Evolutionary conservation across 2,113 vertebrate genomes (phyloP), one percentile per base, ranked within the genome.

Genomic region (Sebastes fasciatus): DNA sequence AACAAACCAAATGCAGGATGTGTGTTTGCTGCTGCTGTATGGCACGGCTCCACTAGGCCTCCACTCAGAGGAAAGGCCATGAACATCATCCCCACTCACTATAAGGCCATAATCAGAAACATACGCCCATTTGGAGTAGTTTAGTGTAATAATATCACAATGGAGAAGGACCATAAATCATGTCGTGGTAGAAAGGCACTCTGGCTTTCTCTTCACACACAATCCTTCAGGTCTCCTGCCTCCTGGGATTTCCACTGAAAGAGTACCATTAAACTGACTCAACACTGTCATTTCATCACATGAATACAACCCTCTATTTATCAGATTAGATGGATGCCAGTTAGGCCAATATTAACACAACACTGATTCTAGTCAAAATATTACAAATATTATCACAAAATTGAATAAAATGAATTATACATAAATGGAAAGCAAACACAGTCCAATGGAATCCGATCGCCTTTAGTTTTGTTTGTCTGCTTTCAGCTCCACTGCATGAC

Each of bases 71-170:
- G 77, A 88, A 82, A 88, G 66, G 68, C 80, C 64, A 67, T 82
- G 93, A 86, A 90, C 84, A 94, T 94, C 92, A 93, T 88, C 83
- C 63, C 82, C 74, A 85, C 77, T 93, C 83, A 80, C 85, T 88
- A 34, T 34, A 34, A 86, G 68, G 77, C 88, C 82, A 84, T 92
- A 94, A 94, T 93, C 87, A 87, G 83, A 92, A 94, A 93, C 95
- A 95, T 85, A 74, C 76, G 69, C 61, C 82, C 93, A 87, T 92
- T 95, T 94, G 90, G 90, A 94, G 87, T 84, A 86, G 89, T 94
- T 93, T 92, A 89, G 82, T 79, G 89, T 91, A 93, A 91, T 95
- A 94, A 90, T 93, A 95, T 95, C 88, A 94, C 92, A 94, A 93
- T 92, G 88, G 88, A 92, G 92, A 87, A 84, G 66, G 70, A 65